A percentile compares a stretch with the other conserved stretches of the same genome.
Conservation (phyloP, 2,113 vertebrate genomes). For the Cryptomyrus ogoouensis region DNA sequence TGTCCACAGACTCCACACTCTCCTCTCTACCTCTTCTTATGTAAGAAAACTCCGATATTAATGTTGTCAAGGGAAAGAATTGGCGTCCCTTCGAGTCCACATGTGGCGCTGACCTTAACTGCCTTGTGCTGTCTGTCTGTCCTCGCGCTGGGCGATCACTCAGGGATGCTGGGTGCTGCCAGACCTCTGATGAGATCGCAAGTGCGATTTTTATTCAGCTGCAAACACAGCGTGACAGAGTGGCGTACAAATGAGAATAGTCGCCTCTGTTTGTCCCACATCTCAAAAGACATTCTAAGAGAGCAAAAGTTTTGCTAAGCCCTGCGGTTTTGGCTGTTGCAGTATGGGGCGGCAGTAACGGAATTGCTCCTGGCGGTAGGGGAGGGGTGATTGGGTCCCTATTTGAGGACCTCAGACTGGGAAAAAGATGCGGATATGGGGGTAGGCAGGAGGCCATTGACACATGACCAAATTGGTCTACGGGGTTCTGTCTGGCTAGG, state of each 20-base stretch:
- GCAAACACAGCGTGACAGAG: neutral
- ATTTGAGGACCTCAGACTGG: constrained; percentile 4
- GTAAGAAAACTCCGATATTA: neutral
- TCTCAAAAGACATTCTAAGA: neutral
- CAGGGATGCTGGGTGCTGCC: neutral
- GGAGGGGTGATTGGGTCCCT: neutral
- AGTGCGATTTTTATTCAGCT: neutral
- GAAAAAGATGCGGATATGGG: neutral
- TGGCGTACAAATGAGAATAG: neutral
- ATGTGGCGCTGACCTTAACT: neutral
- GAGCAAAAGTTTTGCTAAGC: neutral
- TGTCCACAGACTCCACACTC: neutral
- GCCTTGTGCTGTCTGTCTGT: neutral
- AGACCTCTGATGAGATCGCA: neutral
- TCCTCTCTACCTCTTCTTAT: neutral
- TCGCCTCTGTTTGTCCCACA: neutral
- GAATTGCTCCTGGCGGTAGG: neutral
- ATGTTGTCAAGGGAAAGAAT: neutral
- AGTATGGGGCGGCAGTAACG: neutral
- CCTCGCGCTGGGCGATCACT: neutral
- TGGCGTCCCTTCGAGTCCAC: neutral
- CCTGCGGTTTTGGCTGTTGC: neutral
- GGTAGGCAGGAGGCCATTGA: neutral
- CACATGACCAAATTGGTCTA: neutral
- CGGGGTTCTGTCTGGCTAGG: neutral